phyloP scores from a whole-genome alignment of 2,797 vertebrate species.

The Emydoidea blandingii region DNA sequence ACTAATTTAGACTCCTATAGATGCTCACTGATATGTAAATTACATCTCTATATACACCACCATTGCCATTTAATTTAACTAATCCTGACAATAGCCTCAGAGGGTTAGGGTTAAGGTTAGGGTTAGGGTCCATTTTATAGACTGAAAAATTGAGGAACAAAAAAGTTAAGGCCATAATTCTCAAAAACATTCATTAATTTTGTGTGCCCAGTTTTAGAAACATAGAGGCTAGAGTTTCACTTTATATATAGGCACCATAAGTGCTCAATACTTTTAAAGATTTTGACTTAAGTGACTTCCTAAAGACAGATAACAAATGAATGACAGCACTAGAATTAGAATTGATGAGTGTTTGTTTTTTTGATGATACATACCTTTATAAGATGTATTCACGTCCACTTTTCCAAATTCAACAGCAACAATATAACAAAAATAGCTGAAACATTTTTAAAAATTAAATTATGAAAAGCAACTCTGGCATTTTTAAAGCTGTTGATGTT shows the following conservation, averaged over 20 bases:
- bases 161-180: background rate
- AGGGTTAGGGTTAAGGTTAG: no score
- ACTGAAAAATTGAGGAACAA: background rate
- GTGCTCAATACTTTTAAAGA: background rate
- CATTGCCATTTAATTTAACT: conserved; percentile 44
- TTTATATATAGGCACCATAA: conserved; percentile 11
- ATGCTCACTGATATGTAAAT: conserved; percentile 30
- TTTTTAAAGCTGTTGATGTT: conserved; percentile 18
- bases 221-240: conserved; percentile 7
- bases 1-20: background rate
- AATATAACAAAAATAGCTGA: background rate
- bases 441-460: conserved; percentile 5
- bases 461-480: background rate
- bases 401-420: background rate
- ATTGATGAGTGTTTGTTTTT: background rate
- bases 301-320: background rate
- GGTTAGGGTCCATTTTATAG: background rate
- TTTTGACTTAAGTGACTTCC: background rate
- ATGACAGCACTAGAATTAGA: background rate
- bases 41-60: background rate
- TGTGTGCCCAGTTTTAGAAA: background rate
- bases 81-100: conserved; percentile 32
- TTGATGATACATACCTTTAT: background rate
- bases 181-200: background rate
- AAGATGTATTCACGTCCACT: background rate